Evolutionary conservation across 2,113 vertebrate species (phyloP), one percentile per base, ranked within the genome.

Genomic region (Sinocyclocheilus grahami): DNA sequence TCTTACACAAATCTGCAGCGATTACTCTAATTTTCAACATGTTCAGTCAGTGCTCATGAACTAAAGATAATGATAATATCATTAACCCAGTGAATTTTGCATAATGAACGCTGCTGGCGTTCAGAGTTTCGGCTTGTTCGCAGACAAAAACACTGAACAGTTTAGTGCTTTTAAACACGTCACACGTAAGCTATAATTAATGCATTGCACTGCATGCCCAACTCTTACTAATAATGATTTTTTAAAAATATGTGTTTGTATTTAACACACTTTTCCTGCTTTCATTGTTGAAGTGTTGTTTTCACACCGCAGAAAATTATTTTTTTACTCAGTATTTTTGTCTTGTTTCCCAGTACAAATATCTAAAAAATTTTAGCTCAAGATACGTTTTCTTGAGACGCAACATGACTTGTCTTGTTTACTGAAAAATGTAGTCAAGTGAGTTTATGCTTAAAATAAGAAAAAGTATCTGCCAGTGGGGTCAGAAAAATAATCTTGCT

Each of bases 71-170:
- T 53, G 76, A 78, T 78, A 33, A 55, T 51, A 78, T 78, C 51
- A 78, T 55, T 78, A 78, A 78, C 76, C 13, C 76, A 12, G 76
- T 20, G 51, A 30, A 78, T 78, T 78, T 55, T 33, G 51, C 51
- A 78, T 78, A 78, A 78, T 78, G 75, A 78, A 55, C 1, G 48
- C 76, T 78, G 76, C 51, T 78, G 76, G 76, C 51, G 30, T 78
- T 78, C 27, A 55, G 76, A 33, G 76, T 3, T 62, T 62, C 3
- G 6, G 4, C 51, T 55, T 78, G 24, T 77, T 46, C 74, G 53
- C 75, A 30, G 74, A 77, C n/a, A 51, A 27, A 51, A 46, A 48
- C 12, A 48, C 13, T 37, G 30, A 69, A 65, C 11, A 33, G 18
- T 72, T 39, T 10, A 53, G 24, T 53, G 48, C 1, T 18, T 46